These are phyloP conservation scores for Poecilia wingei DNA, from an alignment of 2,797 vertebrate species.

Conservation along the genomic window DNA sequence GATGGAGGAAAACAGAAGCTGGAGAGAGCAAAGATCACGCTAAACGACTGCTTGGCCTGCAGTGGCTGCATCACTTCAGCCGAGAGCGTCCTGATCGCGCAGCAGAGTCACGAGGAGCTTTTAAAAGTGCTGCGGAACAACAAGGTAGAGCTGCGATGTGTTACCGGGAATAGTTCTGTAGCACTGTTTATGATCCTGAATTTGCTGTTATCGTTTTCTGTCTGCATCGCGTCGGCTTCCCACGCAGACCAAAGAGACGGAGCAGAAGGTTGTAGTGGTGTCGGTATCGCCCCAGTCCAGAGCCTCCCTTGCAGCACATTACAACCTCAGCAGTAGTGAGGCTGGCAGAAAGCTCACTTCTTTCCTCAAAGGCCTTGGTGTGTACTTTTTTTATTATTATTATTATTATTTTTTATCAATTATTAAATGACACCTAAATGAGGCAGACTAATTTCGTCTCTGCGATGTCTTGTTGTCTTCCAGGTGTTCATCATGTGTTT, in stretches of 20 bases:
- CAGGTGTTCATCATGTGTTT: conserved; percentile 92
- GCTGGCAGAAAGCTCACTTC: conserved; percentile 85
- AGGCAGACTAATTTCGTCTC: conserved; percentile 1
- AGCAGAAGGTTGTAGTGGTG: conserved; percentile 87
- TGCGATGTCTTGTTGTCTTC: conserved; percentile 9
- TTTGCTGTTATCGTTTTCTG: background rate
- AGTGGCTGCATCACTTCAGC: conserved; percentile 97
- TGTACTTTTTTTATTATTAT: background rate
- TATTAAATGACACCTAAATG: background rate
- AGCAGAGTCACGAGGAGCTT: conserved; percentile 94
- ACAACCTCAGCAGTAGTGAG: conserved; percentile 82
- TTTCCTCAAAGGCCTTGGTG: conserved; percentile 88
- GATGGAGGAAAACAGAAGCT: conserved; percentile 87
- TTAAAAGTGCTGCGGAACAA: conserved; percentile 85
- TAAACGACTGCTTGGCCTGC: conserved; percentile 96
- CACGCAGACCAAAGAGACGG: conserved; percentile 66
- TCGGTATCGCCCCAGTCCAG: conserved; percentile 92
- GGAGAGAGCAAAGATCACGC: conserved; percentile 91
- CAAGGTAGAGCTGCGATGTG: conserved; percentile 74
- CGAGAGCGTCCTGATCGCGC: conserved; percentile 91
- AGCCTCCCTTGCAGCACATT: conserved; percentile 88
- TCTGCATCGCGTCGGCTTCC: background rate
- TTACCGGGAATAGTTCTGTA: background rate
- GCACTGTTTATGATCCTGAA: background rate
- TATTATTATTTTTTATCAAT: background rate